Conservation (phyloP, 2,888 invertebrate species). For the Selenia dentaria region DNA sequence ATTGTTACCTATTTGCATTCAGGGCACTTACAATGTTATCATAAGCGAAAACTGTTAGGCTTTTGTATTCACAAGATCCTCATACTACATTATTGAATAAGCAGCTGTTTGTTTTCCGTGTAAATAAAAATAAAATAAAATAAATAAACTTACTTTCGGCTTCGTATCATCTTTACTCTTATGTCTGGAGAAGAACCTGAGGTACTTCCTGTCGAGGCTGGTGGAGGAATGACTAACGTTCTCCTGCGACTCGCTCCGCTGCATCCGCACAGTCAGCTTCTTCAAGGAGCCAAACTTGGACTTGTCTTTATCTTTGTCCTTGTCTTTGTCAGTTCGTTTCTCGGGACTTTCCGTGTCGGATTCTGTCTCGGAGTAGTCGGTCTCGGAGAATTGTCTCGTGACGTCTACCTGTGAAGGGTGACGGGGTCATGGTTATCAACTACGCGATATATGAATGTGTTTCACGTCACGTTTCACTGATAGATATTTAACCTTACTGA, state of each 20-base stretch:
- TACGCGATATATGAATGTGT: too few relatives aligned
- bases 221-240: constrained; percentile 75
- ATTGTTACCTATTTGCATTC: too few relatives aligned
- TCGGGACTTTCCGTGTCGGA: constrained; percentile 60
- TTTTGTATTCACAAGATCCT: too few relatives aligned
- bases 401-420: constrained; percentile 55
- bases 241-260: constrained; percentile 70
- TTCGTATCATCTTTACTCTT: constrained; percentile 77
- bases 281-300: constrained; percentile 52
- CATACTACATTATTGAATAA: too few relatives aligned
- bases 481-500: too few relatives aligned
- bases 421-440: too few relatives aligned
- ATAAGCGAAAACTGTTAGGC: too few relatives aligned
- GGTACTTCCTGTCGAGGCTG: constrained; percentile 89
- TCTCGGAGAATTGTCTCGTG: constrained; percentile 82
- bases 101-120: too few relatives aligned
- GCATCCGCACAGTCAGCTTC: constrained; percentile 62
- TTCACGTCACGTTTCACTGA: too few relatives aligned
- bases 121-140: too few relatives aligned
- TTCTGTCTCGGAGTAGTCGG: constrained; percentile 84
- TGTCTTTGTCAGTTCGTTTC: constrained; percentile 41
- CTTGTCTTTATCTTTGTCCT: constrained; percentile 60
- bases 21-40: too few relatives aligned
- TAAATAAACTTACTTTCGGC: constrained; percentile 53
- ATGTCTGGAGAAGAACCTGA: constrained; percentile 75